These are phyloP conservation scores for Colossoma macropomum DNA, from an alignment of 2,113 vertebrate species.

Conservation along the genomic window DNA sequence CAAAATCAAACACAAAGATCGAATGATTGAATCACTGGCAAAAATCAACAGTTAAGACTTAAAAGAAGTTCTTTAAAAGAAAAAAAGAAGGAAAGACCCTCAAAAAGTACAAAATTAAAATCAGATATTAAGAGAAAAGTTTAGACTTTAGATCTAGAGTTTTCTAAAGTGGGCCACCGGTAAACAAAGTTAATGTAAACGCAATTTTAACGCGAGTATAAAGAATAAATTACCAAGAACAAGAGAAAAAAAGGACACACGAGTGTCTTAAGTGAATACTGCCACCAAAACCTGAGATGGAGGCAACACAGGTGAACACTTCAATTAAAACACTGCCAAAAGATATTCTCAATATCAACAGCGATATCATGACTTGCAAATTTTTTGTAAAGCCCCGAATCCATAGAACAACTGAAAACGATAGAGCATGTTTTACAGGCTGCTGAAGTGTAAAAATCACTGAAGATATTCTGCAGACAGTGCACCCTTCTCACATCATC, in stretches of 20 bases:
- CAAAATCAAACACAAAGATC: conserved; percentile 46
- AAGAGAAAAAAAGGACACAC: not conserved
- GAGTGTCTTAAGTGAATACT: not conserved
- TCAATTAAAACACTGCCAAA: not conserved
- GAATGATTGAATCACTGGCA: conserved; percentile 53
- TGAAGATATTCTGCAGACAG: not conserved
- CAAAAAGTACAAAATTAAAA: conserved; percentile 69
- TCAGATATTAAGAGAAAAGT: conserved; percentile 64
- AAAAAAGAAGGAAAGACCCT: conserved; percentile 68
- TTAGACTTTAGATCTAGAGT: conserved; percentile 52
- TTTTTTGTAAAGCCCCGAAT: not conserved
- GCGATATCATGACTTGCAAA: not conserved
- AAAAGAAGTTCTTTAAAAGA: conserved; percentile 58
- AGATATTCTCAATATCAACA: too few species aligned
- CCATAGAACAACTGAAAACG: not conserved
- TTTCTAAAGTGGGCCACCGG: conserved; percentile 65
- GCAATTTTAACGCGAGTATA: not conserved
- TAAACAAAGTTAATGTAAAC: conserved; percentile 32
- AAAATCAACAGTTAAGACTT: conserved; percentile 74
- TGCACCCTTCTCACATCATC: not conserved
- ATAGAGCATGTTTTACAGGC: not conserved
- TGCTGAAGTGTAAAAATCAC: not conserved
- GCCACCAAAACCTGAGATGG: conserved; percentile 25
- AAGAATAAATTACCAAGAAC: conserved; percentile 23
- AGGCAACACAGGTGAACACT: not conserved